Base-by-base conservation (phyloP, 1,140 invertebrate genomes). In the Drosophila albomicans region DNA sequence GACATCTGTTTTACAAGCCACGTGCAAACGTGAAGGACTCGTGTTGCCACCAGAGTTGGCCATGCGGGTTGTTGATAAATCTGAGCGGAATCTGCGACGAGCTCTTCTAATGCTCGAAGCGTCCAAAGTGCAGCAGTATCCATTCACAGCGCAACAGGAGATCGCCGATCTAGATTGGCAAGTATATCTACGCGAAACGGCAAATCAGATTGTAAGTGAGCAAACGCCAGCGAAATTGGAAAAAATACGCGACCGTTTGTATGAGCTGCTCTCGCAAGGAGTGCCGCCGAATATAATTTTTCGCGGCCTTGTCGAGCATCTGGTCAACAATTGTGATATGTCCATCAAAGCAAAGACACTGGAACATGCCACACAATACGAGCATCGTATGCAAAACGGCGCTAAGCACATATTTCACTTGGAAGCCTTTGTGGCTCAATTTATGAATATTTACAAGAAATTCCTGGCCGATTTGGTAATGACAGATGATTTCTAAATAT, bases 361-460 rank as follows among this genome's bases (percentile, higher is more conserved):
- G 0, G 95, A 95, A 70, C 93, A 96, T 78, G 99, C 99, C 8
- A 97, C 98, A 0, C 94, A 95, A 58, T 98, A 97, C 93, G 98
- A 99, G 92, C 97, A 99, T 91, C 94, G 97, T 68, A 96, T 99
- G 94, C 95, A 96, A 79, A 94, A 96, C 49, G 98, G 98, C 11
- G 97, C 96, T 67, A 99, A 99, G 93, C 94, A 96, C n/a, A 99
- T 99, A 81, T 99, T 98, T 86, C 98, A 99, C 93, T 94, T 99
- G 41, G 99, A 99, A 94, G 98, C 98, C 13, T 99, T 99, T 94
- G 96, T 99, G 63, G 98, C 97, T 3, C 96, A 97, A 78, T 99
- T 99, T 93, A 99, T 99, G 99, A 95, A 95, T 20, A 95, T 99
- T 76, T 99, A 99, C 93, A 98, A 97, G 81, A 95, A 95, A 81